Conservation (phyloP, 2,113 vertebrate species). For the Pipra filicauda region DNA sequence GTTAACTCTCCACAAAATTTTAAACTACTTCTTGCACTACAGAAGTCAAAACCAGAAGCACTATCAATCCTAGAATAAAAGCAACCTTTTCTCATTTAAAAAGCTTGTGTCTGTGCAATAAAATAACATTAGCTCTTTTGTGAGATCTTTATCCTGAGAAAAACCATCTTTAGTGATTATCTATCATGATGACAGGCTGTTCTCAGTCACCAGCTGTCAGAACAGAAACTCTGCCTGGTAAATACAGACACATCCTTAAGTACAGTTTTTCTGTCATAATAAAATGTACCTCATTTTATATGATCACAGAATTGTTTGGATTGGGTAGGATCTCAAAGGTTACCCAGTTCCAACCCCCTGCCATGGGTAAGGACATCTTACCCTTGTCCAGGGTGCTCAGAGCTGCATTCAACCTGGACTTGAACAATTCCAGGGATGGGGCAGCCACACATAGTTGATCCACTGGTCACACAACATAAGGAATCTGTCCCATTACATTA, state of each 20-base stretch:
- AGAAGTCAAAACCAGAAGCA: neutral
- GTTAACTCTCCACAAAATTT: neutral
- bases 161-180: neutral
- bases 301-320: neutral
- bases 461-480: neutral
- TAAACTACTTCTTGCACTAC: neutral
- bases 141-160: neutral
- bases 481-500: neutral
- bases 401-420: fast-evolving
- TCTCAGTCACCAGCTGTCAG: neutral
- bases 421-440: neutral
- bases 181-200: neutral
- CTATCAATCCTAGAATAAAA: neutral
- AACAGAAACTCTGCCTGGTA: neutral
- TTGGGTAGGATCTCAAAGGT: neutral
- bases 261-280: neutral
- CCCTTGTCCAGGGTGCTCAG: neutral
- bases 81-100: neutral
- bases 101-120: neutral
- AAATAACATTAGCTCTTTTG: neutral
- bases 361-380: neutral
- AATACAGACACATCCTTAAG: neutral
- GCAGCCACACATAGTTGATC: neutral
- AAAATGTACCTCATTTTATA: neutral
- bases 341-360: neutral